These are phyloP conservation scores for Tupaia tana DNA, from an alignment of 2,113 vertebrate genomes.

Conservation along the genomic window DNA sequence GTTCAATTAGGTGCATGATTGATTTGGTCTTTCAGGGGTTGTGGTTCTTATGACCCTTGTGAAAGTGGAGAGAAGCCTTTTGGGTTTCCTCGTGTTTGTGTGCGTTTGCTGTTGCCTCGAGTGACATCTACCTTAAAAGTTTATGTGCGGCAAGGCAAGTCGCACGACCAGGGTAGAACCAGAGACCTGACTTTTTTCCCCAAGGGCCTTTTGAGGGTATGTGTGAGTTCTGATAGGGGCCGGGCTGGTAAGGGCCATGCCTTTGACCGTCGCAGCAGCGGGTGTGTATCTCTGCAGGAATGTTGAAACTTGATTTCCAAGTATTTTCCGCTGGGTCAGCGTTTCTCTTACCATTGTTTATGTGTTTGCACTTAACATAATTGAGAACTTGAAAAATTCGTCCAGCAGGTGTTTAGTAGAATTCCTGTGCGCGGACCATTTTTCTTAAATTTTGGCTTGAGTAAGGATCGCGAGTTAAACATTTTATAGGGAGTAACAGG, in stretches of 20 bases:
- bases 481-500: conserved; percentile 44
- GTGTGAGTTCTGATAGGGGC: background rate
- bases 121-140: conserved; percentile 1
- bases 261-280: background rate
- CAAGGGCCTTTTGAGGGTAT: background rate
- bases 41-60: background rate
- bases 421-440: background rate
- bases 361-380: conserved; percentile 10
- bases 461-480: background rate
- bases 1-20: background rate
- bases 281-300: conserved; percentile 1
- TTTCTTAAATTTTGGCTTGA: background rate
- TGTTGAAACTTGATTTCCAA: conserved; percentile 43
- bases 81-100: background rate
- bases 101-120: background rate
- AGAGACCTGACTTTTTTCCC: background rate
- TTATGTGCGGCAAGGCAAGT: background rate
- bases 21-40: background rate
- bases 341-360: conserved; percentile 6
- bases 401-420: background rate
- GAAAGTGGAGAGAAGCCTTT: background rate
- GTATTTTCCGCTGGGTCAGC: conserved; percentile 42
- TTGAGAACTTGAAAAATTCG: conserved; percentile 23
- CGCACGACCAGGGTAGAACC: background rate
- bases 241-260: background rate